Percentiles rank a stretch among this genome's conserved stretches.
Conservation (phyloP, 2,888 invertebrate species). For the Callosobruchus maculatus region DNA sequence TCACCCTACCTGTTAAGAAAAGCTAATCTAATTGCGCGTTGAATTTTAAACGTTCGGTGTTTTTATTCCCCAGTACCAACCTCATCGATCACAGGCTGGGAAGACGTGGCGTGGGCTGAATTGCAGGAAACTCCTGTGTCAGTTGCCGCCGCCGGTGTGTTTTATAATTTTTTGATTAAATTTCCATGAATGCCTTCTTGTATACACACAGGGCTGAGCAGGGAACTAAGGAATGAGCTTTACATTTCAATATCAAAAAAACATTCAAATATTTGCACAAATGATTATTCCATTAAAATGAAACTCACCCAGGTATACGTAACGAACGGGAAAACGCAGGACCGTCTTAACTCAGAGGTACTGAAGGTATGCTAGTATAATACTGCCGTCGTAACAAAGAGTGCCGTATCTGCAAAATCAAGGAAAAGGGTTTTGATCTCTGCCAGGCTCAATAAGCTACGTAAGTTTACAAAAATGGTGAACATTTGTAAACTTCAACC, state of each 20-base stretch:
- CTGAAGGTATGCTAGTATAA: too few relatives aligned
- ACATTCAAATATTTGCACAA: slow-evolving; percentile 53
- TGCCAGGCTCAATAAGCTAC: too few relatives aligned
- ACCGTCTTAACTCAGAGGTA: not conserved
- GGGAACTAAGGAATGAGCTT: slow-evolving; percentile 44
- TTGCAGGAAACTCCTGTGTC: slow-evolving; percentile 1
- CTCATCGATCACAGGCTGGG: slow-evolving; percentile 38
- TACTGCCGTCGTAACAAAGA: too few relatives aligned
- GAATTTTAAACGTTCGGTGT: slow-evolving; percentile 32
- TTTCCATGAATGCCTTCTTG: slow-evolving; percentile 42
- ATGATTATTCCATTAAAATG: slow-evolving; percentile 54
- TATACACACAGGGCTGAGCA: slow-evolving; percentile 36
- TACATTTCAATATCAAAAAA: slow-evolving; percentile 51
- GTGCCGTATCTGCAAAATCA: too few relatives aligned
- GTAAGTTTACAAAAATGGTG: too few relatives aligned
- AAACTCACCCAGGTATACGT: slow-evolving; percentile 50
- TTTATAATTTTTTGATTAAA: slow-evolving; percentile 50
- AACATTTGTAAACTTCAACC: too few relatives aligned
- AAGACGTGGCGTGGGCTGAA: slow-evolving; percentile 3
- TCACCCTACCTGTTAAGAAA: slow-evolving; percentile 4
- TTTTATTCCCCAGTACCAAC: slow-evolving; percentile 36
- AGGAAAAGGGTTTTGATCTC: too few relatives aligned
- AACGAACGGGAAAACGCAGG: slow-evolving; percentile 1
- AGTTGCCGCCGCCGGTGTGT: slow-evolving; percentile 37
- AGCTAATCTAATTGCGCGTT: slow-evolving; percentile 34